Base-by-base conservation (phyloP, 2,797 vertebrate genomes). In the Choloepus didactylus region DNA sequence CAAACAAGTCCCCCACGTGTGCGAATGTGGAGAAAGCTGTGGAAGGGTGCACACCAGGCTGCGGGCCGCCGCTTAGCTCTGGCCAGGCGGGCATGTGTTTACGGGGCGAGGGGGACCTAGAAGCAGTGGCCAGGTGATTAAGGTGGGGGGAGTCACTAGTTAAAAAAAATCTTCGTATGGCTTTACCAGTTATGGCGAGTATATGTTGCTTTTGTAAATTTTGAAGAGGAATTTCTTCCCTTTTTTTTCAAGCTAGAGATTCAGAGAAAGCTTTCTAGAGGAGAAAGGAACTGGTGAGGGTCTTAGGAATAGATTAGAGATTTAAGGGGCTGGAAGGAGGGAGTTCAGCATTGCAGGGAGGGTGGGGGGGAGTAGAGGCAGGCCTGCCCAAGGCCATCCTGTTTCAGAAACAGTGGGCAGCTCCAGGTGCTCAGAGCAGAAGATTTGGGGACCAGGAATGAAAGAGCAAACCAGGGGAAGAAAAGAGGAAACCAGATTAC, bases 231-330 rank as follows among this genome's bases (percentile, higher is more conserved):
- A 38, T 83, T 59, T 67, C 18, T 72, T 56, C 56, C 54, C 27
- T 75, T 31, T 49, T 80, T 72, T 90, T 89, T 60, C 9, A 66
- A 86, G 19, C 49, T 6, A 75, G 5, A 12, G 5, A 49, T 88
- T 88, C 72, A 27, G 16, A 89, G 66, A 95, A 88, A 72, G 62
- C 59, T 83, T 80, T 8, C 18, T 41, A 87, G 31, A 91, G 54
- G 44, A 67, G 19, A 11, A 31, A 18, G 83, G n/a, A 67, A 51
- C 18, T 9, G 67, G 60, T n/a, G n/a, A 64, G 59, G 9, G 62
- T 46, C 35, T 89, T 21, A 44, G 73, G 60, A 85, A 54, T 41
- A 49, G 44, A 60, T 41, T 64, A 6, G 56, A 80, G 64, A n/a
- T 70, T 29, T 19, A 29, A 38, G 46, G 35, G 35, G 16, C 46